Base-by-base conservation (phyloP, 1,140 invertebrate genomes). In the Apis cerana region DNA sequence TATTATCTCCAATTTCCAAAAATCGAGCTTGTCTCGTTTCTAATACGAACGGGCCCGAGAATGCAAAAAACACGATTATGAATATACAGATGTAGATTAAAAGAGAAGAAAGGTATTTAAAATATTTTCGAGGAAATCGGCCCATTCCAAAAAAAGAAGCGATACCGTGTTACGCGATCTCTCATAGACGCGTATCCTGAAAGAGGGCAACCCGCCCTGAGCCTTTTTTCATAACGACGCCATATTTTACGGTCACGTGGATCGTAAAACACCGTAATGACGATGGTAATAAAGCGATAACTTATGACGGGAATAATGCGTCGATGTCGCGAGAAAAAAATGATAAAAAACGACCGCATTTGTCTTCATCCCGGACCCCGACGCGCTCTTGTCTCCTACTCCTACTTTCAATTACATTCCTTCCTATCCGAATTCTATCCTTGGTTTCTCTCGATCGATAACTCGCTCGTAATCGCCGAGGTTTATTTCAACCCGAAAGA, bases 341-440 rank as follows among this genome's bases (percentile, higher is more conserved):
- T 58, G 54, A 33, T 59, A 72, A 70, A 43, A 64, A 17, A 78
- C 56, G 48, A 43, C 48, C 33, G 13, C 43, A 52, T 75, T 52
- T 84, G 69, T 67, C 82, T 69, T 61, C 82, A 68, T 70, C 83
- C 71, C 27, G 58, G 33, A 23, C 56, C 50, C 23, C 2, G 10
- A 21, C 74, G 23, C 27, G n/a, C 7, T 15, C 64, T 78, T 56
- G 61, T 67, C 56, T 19, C 9, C 62, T 68, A 62, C n/a, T 56
- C 19, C 54, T 43, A 43, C 50, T 56, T 67, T 52, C n/a, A 27
- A 52, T 77, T 67, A 48, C 50, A 15, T 2, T 17, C 52, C 13
- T 43, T 13, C 69, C 23, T 43, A 43, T 43, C 33, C 33, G 0
- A 43, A 43, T 43, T 43, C 33, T 43, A 43, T 5, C 33, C 4